A percentile compares a stretch with the other conserved stretches of the same genome.
These are phyloP conservation scores for Bujurquina vittata DNA, from an alignment of 2,113 vertebrate genomes.

Conservation along the genomic window DNA sequence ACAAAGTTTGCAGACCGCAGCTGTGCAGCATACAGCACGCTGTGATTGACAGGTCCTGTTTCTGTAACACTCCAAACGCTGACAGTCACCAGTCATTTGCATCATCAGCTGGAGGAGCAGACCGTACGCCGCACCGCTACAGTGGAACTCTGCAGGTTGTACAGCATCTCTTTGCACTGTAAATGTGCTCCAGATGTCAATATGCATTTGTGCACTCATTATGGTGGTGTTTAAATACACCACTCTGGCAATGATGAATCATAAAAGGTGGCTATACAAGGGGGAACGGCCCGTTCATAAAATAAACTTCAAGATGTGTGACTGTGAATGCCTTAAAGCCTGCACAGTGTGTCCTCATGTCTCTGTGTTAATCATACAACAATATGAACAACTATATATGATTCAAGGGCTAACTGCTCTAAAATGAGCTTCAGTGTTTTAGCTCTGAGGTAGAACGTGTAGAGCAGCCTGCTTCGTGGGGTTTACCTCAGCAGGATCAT, in stretches of 20 bases:
- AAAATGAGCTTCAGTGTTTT: not conserved
- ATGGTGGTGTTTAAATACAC: not conserved
- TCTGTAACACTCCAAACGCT: not conserved
- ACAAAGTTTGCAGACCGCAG: not conserved
- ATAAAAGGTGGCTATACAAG: not conserved
- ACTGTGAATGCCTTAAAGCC: not conserved
- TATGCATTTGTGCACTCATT: not conserved
- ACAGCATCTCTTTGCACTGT: not conserved
- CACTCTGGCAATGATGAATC: not conserved
- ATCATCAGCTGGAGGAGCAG: slow-evolving; percentile 6
- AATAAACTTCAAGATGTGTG: not conserved
- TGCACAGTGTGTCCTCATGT: not conserved
- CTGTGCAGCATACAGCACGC: not conserved
- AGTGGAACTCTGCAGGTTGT: not conserved
- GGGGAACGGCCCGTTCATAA: not conserved
- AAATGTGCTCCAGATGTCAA: not conserved
- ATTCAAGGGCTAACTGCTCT: not conserved
- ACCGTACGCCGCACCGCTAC: not conserved
- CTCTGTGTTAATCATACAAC: not conserved
- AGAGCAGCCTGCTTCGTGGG: not conserved
- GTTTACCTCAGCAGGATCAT: not conserved
- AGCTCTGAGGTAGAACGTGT: not conserved
- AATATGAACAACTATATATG: not conserved
- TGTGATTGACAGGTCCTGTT: not conserved
- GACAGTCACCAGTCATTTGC: not conserved